Base-by-base conservation (phyloP, 2,113 vertebrate species). In the Jacana jacana region DNA sequence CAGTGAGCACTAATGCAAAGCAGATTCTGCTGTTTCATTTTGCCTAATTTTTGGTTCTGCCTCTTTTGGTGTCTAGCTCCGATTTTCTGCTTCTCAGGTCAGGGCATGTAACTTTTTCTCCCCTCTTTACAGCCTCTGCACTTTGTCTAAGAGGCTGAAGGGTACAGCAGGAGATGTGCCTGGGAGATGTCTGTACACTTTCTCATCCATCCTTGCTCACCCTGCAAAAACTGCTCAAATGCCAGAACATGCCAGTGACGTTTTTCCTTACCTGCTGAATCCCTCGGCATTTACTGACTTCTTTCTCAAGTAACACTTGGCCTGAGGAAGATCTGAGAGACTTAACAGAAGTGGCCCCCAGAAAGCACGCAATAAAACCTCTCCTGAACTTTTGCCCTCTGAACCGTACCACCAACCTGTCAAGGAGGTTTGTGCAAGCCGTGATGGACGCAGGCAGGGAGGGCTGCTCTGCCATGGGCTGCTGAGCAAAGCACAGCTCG, bases 301-400 rank as follows among this genome's bases (percentile, higher is more conserved):
- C 72, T 89, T 92, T 93, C 93, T 91, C 83, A 88, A 83, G 95
- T 96, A 83, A 46, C 77, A 27, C n/a, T 91, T 87, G 63, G 73
- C 44, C 81, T 85, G 78, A 86, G 77, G 91, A 96, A 79, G 69
- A 86, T 85, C 65, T 88, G 61, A 86, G 70, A 52, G 61, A 77
- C 92, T 96, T 87, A 81, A 83, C 48, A 86, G 77, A 76, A 40
- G 40, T 18, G 83, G 90, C 86, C 91, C 77, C 57, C 48, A 72
- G 89, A 92, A 92, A 94, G 83, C 88, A 91, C 46, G 91, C 83
- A 81, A 14, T 93, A 93, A 97, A 97, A 96, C 42, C 95, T 95
- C 89, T 66, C 31, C 5, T 97, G 96, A 96, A 96, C 95, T 97
- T 97, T 96, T 97, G 94, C 87, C 95, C 96, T 93, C 78, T 96